phyloP scores from a whole-genome alignment of 2,797 vertebrate species.

The Mastacembelus armatus region DNA sequence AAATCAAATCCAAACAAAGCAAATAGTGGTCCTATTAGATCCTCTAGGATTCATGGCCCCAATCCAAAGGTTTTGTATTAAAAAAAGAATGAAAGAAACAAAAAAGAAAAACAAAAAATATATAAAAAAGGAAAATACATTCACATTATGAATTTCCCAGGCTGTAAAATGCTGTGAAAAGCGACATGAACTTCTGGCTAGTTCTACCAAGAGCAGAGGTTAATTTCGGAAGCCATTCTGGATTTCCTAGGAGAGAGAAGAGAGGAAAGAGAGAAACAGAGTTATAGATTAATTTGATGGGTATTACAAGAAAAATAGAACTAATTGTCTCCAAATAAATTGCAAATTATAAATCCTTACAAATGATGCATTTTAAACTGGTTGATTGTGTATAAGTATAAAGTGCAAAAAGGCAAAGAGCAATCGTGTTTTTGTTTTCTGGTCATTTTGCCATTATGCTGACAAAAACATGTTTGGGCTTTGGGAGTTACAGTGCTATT shows the following conservation, averaged over 20 bases:
- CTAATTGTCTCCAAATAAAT: slow-evolving; percentile 72
- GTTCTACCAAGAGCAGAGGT: slow-evolving; percentile 80
- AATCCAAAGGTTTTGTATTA: slow-evolving; percentile 53
- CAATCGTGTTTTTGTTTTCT: slow-evolving; percentile 4
- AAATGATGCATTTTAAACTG: slow-evolving; percentile 55
- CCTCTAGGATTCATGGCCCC: slow-evolving; percentile 88
- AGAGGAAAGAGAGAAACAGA: slow-evolving; percentile 49
- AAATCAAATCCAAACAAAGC: slow-evolving; percentile 82
- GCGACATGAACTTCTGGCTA: slow-evolving; percentile 62
- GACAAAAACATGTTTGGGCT: slow-evolving; percentile 43
- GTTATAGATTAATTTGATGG: slow-evolving; percentile 70
- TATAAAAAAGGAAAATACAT: too few relatives aligned
- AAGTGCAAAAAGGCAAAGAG: slow-evolving; percentile 28
- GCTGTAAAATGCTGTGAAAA: slow-evolving; percentile 29
- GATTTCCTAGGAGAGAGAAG: slow-evolving; percentile 79
- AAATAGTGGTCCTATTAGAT: slow-evolving; percentile 80
- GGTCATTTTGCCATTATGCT: slow-evolving; percentile 5
- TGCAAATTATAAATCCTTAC: slow-evolving; percentile 52
- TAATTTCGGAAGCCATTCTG: slow-evolving; percentile 83
- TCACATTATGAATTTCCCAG: slow-evolving; percentile 89
- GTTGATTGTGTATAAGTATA: slow-evolving; percentile 26
- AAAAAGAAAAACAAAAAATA: too few relatives aligned
- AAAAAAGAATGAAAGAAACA: slow-evolving; percentile 43
- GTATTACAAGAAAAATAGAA: slow-evolving; percentile 71
- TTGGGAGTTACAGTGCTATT: slow-evolving; percentile 28